Base-by-base conservation (phyloP, 2,113 vertebrate genomes). In the Hystrix brachyura region DNA sequence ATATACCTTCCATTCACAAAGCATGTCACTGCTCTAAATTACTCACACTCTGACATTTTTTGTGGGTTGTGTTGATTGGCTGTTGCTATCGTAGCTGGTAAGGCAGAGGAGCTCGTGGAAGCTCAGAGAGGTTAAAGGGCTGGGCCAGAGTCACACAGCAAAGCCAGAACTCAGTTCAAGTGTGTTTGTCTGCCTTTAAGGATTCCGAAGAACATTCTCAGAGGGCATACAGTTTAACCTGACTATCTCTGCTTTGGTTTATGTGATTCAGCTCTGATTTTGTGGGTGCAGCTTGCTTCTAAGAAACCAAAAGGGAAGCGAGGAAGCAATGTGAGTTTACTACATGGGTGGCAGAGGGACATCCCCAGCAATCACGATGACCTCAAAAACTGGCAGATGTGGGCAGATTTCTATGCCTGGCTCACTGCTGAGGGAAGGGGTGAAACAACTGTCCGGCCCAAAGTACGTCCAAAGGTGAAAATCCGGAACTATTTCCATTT, bases 361-460 rank as follows among this genome's bases (percentile, higher is more conserved):
- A 48, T 34, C 18, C 29, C 43, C 27, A 0, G 0, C 0, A 43
- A 32, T 15, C 5, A 43, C 32, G 19, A 19, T 8, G 12, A 32
- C 7, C 7, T n/a, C 14, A n/a, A 21, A 15, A 7, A 10, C 19
- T 74, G 5, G 0, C 57, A 55, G 11, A 6, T 2, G 0, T 12
- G 65, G 19, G 27, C 46, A 62, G 5, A 15, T 46, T 32, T 86
- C 25, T 72, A 12, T 46, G 14, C 48, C 29, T 18, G 5, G 53
- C 13, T 76, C 23, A 55, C 3, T 53, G 38, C 6, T 29, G 34
- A 86, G 64, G 48, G 25, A 83, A 74, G 79, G 10, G 6, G 3
- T 57, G 15, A 53, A 94, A 48, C 46, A 48, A 65, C 1, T 23
- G 10, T 43, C 43, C 4, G 55, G 59, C 32, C 19, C 19, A 46